These are phyloP conservation scores for Lepidurus arcticus DNA, from an alignment of 1,140 invertebrate genomes.

Conservation along the genomic window DNA sequence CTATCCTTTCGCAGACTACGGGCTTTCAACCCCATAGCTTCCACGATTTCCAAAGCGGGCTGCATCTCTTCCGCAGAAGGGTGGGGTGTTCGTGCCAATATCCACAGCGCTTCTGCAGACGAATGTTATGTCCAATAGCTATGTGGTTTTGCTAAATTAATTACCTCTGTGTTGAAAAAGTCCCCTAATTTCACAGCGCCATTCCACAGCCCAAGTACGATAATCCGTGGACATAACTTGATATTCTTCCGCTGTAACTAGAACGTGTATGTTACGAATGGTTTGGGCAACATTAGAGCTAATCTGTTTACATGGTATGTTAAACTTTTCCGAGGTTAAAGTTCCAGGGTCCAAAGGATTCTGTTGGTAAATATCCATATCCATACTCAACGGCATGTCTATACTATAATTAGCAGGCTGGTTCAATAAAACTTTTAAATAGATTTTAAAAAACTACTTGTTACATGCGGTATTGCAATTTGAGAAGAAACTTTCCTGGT, in stretches of 20 bases:
- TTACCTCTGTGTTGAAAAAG: constrained; percentile 29
- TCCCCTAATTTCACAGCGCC: constrained; percentile 32
- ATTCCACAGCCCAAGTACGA: constrained; percentile 30
- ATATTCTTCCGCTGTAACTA: constrained; percentile 33
- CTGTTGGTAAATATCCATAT: constrained; percentile 34
- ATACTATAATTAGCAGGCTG: not conserved
- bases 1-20: constrained; percentile 19
- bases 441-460: not conserved
- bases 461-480: constrained; percentile 30
- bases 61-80: constrained; percentile 12
- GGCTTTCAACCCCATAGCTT: constrained; percentile 23
- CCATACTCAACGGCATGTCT: constrained; percentile 16
- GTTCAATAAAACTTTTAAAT: no score
- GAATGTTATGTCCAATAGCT: not conserved
- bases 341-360: constrained; percentile 28
- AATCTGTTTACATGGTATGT: constrained; percentile 28
- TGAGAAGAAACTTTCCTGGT: constrained; percentile 27
- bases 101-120: constrained; percentile 30
- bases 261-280: not conserved
- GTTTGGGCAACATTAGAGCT: not conserved
- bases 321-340: constrained; percentile 27
- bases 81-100: constrained; percentile 25
- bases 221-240: constrained; percentile 32
- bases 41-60: constrained; percentile 11
- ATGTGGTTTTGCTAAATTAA: not conserved